Evolutionary conservation across 64 coral and sea anemone genomes (phyloP).

Genomic region (Pocillopora damicornis): DNA sequence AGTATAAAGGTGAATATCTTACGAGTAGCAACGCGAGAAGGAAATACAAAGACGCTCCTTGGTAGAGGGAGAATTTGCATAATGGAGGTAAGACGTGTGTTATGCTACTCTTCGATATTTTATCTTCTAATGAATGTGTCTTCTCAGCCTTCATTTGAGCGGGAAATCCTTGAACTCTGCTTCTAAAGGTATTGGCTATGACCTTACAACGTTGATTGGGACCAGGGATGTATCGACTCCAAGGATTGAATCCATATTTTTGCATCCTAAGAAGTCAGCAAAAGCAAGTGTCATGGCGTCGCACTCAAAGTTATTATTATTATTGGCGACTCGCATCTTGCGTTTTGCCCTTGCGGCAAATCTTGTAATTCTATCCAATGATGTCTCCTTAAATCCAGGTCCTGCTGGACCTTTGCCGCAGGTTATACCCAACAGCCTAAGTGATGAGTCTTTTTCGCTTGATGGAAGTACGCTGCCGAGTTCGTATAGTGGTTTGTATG

Average conservation of each 20-base stretch:
- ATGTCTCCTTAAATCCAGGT: conserved; percentile 1
- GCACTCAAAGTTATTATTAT: neutral
- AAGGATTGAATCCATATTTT: neutral
- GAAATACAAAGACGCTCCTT: too few species aligned
- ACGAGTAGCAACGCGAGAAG: too few species aligned
- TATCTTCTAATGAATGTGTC: too few species aligned
- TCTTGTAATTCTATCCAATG: conserved; percentile 3
- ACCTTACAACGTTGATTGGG: neutral
- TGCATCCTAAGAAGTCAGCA: neutral
- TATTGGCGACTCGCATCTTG: neutral
- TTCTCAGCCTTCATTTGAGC: too few species aligned
- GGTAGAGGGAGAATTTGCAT: too few species aligned
- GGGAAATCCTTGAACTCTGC: too few species aligned
- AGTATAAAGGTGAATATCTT: too few species aligned
- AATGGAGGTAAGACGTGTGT: too few species aligned
- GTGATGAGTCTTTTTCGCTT: too few species aligned
- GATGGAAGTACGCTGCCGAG: too few species aligned
- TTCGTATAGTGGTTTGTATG: conserved; percentile 7
- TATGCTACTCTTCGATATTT: too few species aligned
- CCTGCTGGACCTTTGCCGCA: conserved; percentile 9
- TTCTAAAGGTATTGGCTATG: neutral
- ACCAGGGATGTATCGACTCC: neutral
- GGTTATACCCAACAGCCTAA: too few species aligned
- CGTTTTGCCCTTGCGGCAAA: neutral
- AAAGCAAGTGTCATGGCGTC: conserved; percentile 10